phyloP scores from a whole-genome alignment of 1,140 invertebrate species.

The Drosophila ogumai region DNA sequence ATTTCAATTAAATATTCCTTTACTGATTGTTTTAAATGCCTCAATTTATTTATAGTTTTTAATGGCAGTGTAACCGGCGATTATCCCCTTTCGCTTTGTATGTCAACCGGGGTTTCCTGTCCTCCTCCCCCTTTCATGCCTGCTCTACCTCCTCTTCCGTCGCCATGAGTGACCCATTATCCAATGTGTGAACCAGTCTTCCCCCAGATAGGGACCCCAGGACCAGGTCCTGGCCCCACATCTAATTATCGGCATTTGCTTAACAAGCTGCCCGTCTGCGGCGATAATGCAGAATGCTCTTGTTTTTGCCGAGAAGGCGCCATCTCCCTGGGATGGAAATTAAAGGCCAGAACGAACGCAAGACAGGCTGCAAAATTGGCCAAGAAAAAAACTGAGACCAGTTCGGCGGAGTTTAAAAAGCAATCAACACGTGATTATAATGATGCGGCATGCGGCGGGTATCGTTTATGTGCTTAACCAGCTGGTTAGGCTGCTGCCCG shows the following conservation, averaged over 20 bases:
- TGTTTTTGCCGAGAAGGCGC: constrained; percentile 47
- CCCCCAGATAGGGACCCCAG: neutral
- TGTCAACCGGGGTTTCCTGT: constrained; percentile 46
- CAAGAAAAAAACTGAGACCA: constrained; percentile 7
- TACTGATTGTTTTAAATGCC: constrained; percentile 11
- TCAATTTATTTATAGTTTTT: constrained; percentile 30
- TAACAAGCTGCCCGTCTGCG: constrained; percentile 52
- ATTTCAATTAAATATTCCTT: neutral
- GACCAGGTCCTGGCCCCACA: constrained; percentile 1
- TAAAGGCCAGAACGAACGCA: constrained; percentile 42
- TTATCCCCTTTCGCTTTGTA: constrained; percentile 34
- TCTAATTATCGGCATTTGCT: constrained; percentile 60
- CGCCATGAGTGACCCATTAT: constrained; percentile 38
- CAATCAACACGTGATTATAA: constrained; percentile 84
- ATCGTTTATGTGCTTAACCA: constrained; percentile 52
- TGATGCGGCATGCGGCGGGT: constrained; percentile 60
- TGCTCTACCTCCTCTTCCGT: neutral
- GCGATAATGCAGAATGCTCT: constrained; percentile 49
- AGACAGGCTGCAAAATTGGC: constrained; percentile 10
- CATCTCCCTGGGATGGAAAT: constrained; percentile 46
- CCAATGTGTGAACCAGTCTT: constrained; percentile 46
- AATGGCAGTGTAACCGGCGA: constrained; percentile 10
- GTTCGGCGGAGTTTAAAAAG: constrained; percentile 73
- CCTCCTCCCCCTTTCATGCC: too few species aligned
- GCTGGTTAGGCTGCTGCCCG: constrained; percentile 64